Percentiles rank a stretch among this genome's conserved stretches.
These are phyloP conservation scores for Synodontis membranacea DNA, from an alignment of 2,113 vertebrate genomes.

Conservation along the genomic window DNA sequence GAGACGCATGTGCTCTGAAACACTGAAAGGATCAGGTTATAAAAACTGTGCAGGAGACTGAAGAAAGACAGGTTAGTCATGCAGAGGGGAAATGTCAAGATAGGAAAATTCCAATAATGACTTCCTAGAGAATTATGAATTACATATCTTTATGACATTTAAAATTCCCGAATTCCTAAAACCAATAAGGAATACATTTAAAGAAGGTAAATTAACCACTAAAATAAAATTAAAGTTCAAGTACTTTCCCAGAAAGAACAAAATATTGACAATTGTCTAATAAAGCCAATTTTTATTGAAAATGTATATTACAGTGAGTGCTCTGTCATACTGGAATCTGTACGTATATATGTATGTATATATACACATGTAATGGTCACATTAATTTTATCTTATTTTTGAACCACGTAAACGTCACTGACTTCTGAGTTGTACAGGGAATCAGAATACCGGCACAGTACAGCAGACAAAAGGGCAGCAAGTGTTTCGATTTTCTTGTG, in stretches of 20 bases:
- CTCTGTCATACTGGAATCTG: constrained; percentile 67
- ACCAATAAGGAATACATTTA: constrained; percentile 8
- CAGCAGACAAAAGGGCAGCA: constrained; percentile 72
- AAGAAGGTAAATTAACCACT: constrained; percentile 29
- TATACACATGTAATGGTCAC: constrained; percentile 84
- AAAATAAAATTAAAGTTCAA: constrained; percentile 34
- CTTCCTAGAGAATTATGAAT: background rate
- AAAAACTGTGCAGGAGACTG: constrained; percentile 34
- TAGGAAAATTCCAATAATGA: constrained; percentile 11
- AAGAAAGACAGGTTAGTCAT: constrained; percentile 64
- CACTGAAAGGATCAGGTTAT: constrained; percentile 21
- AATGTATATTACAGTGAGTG: constrained; percentile 91
- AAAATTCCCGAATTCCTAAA: background rate
- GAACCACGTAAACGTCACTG: constrained; percentile 53
- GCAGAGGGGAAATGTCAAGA: constrained; percentile 53
- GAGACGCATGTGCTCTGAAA: constrained; percentile 9
- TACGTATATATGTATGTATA: constrained; percentile 68
- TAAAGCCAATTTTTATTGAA: constrained; percentile 99
- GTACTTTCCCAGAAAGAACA: constrained; percentile 35
- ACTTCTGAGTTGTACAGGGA: constrained; percentile 75
- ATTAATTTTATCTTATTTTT: constrained; percentile 58
- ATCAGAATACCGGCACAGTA: constrained; percentile 80
- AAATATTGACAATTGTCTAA: constrained; percentile 71
- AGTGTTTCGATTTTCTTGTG: constrained; percentile 67
- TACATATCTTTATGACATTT: background rate